Evolutionary conservation across 2,797 vertebrate genomes (phyloP), one percentile per base, ranked within the genome.

Genomic region (Micromesistius poutassou): DNA sequence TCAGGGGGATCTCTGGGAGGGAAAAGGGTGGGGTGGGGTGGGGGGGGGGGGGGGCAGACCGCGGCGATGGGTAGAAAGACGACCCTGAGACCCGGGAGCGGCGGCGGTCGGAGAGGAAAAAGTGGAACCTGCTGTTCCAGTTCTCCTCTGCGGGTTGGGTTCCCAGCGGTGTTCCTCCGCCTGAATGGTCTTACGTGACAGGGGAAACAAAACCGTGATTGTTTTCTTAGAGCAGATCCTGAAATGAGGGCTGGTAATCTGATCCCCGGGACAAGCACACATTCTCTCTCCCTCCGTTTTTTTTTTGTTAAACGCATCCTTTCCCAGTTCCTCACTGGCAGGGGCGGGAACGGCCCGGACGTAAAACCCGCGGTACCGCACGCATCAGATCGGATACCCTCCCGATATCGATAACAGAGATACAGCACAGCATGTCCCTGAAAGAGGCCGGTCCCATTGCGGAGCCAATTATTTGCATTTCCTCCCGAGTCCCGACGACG

Each of bases 161-260:
- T 94, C 92, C 93, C 93, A 92, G 88, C 83, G 62, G 79, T 77
- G 80, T 75, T 84, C 77, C 73, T 75, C 82, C 84, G 81, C 88
- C 87, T 82, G 90, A 87, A 85, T 86, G 87, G 91, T 92, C 89
- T 91, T 89, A 82, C 78, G 68, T 90, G 89, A 92, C 91, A 73
- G 72, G 72, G 85, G 84, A 88, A 91, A 94, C 93, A 94, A 94
- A 93, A 93, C 89, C 84, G 66, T 30, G 86, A 93, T 93, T 94
- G 94, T 95, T 91, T 89, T 88, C 89, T 88, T 87, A 86, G 81
- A 89, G 91, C 87, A 77, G 2, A 70, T 74, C 84, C 79, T 86
- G 84, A 93, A 90, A 91, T 80, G 89, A 89, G 90, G 87, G 75
- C n/a, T 77, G 74, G 93, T 90, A 92, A 94, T 89, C 80, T 35